Conservation (phyloP, 2,797 vertebrate genomes). For the Apogon hyalosoma region DNA sequence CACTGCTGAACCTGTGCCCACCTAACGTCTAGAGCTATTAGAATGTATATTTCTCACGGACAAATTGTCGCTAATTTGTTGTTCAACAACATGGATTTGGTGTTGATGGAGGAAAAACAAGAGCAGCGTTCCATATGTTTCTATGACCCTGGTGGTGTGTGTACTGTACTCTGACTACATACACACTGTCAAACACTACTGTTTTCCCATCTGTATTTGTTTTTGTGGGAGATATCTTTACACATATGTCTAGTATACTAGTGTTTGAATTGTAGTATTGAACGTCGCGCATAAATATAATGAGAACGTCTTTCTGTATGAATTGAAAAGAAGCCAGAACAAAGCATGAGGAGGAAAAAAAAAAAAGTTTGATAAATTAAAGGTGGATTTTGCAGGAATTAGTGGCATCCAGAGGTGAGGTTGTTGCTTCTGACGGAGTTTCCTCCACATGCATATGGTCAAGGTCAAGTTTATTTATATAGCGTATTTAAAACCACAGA, state of each 20-base stretch:
- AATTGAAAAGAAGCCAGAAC: too few relatives aligned
- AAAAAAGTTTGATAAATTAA: too few relatives aligned
- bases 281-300: too few relatives aligned
- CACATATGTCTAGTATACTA: background rate
- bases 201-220: background rate
- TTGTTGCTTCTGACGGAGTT: too few relatives aligned
- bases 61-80: conserved; percentile 16
- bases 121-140: conserved; percentile 37
- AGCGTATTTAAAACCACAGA: too few relatives aligned
- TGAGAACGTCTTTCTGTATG: too few relatives aligned
- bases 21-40: conserved; percentile 1
- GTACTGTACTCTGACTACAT: background rate
- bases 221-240: background rate
- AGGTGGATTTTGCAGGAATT: too few relatives aligned
- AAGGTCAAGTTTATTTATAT: too few relatives aligned
- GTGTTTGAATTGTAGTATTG: too few relatives aligned
- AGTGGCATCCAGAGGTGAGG: too few relatives aligned
- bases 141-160: conserved; percentile 17
- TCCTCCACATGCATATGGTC: too few relatives aligned
- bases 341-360: too few relatives aligned
- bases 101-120: conserved; percentile 27
- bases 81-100: conserved; percentile 1
- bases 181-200: background rate
- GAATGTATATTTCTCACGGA: conserved; percentile 2
- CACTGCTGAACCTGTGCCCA: conserved; percentile 1